Evolutionary conservation across 2,888 invertebrate genomes (phyloP).

Genomic region (Sclerodermus sp.): DNA sequence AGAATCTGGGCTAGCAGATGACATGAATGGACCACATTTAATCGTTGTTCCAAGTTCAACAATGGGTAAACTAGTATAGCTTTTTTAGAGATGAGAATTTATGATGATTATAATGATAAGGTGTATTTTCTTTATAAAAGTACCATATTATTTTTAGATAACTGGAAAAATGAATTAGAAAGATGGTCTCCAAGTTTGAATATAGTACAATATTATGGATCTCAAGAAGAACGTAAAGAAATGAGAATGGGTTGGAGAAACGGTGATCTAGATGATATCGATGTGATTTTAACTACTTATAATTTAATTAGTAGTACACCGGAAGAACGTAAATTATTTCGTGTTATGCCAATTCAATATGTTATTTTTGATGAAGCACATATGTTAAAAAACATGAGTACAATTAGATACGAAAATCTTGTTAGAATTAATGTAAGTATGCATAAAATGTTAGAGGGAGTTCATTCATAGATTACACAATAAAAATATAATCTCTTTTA

Average conservation of each 20-base stretch:
- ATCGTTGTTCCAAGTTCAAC: constrained; percentile 97
- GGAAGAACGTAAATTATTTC: constrained; percentile 88
- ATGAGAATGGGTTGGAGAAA: constrained; percentile 77
- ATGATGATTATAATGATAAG: not conserved
- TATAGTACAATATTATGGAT: constrained; percentile 88
- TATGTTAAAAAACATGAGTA: constrained; percentile 97
- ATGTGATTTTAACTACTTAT: constrained; percentile 88
- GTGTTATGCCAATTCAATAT: constrained; percentile 86
- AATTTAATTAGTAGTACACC: constrained; percentile 82
- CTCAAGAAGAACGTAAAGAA: constrained; percentile 78
- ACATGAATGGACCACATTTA: constrained; percentile 75
- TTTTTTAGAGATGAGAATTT: not conserved
- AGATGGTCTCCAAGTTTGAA: constrained; percentile 79
- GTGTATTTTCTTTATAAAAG: no score
- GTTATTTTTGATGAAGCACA: constrained; percentile 97
- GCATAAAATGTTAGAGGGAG: not conserved
- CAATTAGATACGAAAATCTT: constrained; percentile 85
- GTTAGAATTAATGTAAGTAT: constrained; percentile 75
- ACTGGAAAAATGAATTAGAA: constrained; percentile 78
- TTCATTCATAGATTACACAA: not conserved
- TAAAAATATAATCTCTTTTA: constrained; percentile 11
- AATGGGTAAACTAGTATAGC: constrained; percentile 67
- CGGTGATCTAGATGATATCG: constrained; percentile 71
- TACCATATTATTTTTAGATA: constrained; percentile 66
- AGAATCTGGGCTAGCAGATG: constrained; percentile 68